Percentiles rank a stretch among this genome's conserved stretches.
These are phyloP conservation scores for Craniophora ligustri DNA, from an alignment of 2,888 invertebrate genomes.

Conservation along the genomic window DNA sequence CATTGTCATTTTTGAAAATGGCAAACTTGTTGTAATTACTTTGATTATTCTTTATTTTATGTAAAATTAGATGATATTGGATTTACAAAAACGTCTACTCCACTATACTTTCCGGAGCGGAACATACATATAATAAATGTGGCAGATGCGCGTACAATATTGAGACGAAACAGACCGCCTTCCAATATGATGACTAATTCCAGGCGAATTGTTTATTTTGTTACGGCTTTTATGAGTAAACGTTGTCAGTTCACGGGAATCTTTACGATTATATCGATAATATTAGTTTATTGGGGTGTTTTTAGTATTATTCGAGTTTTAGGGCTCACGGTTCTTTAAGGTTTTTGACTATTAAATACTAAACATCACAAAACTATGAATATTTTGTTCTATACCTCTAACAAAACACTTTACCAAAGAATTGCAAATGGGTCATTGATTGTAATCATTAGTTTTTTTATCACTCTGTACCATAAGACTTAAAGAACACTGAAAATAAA, in stretches of 20 bases:
- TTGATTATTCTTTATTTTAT: slow-evolving; percentile 4
- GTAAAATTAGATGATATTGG: slow-evolving; percentile 9
- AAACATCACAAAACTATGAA: neutral
- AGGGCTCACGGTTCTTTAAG: slow-evolving; percentile 15
- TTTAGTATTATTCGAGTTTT: slow-evolving; percentile 35
- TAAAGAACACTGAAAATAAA: no score
- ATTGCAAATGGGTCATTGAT: neutral
- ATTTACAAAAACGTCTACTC: slow-evolving; percentile 42
- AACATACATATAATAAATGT: slow-evolving; percentile 51
- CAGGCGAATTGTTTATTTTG: slow-evolving; percentile 74
- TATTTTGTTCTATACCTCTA: no score
- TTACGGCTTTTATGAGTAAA: slow-evolving; percentile 76
- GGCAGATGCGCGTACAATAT: slow-evolving; percentile 67
- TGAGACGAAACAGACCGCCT: slow-evolving; percentile 74
- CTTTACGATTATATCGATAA: slow-evolving; percentile 55
- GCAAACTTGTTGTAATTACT: neutral
- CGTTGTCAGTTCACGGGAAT: slow-evolving; percentile 67
- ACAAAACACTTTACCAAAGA: neutral
- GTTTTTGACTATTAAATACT: slow-evolving; percentile 2
- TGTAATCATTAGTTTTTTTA: no score
- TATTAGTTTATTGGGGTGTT: slow-evolving; percentile 53
- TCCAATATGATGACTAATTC: slow-evolving; percentile 66
- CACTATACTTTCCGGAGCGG: slow-evolving; percentile 51
- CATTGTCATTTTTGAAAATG: slow-evolving; percentile 1
- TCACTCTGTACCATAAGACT: no score